phyloP scores from a whole-genome alignment of 1,140 invertebrate genomes.

The Coboldia fuscipes region DNA sequence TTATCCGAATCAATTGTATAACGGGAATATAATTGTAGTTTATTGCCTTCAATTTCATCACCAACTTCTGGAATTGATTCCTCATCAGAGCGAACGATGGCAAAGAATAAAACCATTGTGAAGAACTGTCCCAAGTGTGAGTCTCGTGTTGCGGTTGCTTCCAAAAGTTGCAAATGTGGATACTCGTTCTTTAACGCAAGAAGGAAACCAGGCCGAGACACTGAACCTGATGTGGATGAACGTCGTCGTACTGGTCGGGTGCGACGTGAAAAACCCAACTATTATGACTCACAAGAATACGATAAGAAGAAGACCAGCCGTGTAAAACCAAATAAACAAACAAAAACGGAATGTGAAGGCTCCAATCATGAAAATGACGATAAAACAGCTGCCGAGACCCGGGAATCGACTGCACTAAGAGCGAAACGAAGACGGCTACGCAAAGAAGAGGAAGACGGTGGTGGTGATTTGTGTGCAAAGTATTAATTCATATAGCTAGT shows the following conservation, averaged over 20 bases:
- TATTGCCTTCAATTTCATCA: too few relatives aligned
- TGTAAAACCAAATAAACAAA: conserved; percentile 1
- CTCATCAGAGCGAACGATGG: too few relatives aligned
- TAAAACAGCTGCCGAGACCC: conserved; percentile 19
- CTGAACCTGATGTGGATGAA: conserved; percentile 21
- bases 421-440: conserved; percentile 3
- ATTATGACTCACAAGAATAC: conserved; percentile 61
- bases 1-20: too few relatives aligned
- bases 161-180: conserved; percentile 57
- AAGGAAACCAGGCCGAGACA: conserved; percentile 14
- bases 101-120: too few relatives aligned
- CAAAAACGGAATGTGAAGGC: conserved; percentile 1
- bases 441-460: conserved; percentile 3
- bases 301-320: conserved; percentile 44
- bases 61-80: too few relatives aligned
- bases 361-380: neutral
- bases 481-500: conserved; percentile 5
- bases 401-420: neutral
- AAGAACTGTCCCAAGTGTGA: conserved; percentile 38
- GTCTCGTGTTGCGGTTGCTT: conserved; percentile 53
- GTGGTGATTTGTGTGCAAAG: conserved; percentile 3
- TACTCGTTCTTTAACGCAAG: conserved; percentile 52
- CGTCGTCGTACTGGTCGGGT: conserved; percentile 47
- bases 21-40: too few relatives aligned
- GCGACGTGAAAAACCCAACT: conserved; percentile 56